phyloP scores from a whole-genome alignment of 2,797 vertebrate species.

The Leptoclinus maculatus region DNA sequence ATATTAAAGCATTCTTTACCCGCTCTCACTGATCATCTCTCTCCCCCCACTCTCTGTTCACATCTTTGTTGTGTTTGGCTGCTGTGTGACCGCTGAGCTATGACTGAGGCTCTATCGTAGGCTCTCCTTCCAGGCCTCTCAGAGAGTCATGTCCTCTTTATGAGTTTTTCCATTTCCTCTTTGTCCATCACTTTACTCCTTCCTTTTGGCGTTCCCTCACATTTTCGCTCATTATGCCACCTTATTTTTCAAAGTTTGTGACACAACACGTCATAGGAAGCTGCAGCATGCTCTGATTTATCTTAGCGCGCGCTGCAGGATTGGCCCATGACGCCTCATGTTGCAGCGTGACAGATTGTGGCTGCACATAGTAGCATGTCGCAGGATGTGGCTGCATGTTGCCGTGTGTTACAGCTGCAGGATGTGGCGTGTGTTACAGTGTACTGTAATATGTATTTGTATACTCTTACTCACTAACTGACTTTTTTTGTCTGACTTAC shows the following conservation, averaged over 20 bases:
- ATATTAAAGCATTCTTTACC: slow-evolving; percentile 33
- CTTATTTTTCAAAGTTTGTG: not conserved
- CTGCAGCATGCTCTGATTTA: not conserved
- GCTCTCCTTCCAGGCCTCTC: slow-evolving; percentile 2
- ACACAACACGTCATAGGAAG: not conserved
- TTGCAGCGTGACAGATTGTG: not conserved
- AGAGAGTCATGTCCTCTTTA: slow-evolving; percentile 17
- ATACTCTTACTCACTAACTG: not conserved
- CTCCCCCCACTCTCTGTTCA: slow-evolving; percentile 12
- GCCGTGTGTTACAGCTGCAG: not conserved
- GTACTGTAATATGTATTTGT: not conserved
- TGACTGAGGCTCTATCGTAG: not conserved
- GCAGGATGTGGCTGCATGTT: not conserved
- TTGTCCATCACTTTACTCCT: slow-evolving; percentile 1
- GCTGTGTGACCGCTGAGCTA: slow-evolving; percentile 19
- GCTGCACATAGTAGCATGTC: not conserved
- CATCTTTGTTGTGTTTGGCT: slow-evolving; percentile 34
- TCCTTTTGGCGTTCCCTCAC: slow-evolving; percentile 37
- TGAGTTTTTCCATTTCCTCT: slow-evolving; percentile 18
- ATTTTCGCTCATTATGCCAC: slow-evolving; percentile 30
- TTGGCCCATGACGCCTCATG: not conserved
- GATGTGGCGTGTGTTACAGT: slow-evolving; percentile 1
- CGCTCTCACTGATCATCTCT: slow-evolving; percentile 34
- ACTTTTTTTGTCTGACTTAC: not conserved
- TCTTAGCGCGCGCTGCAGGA: not conserved